Evolutionary conservation across 2,888 invertebrate genomes (phyloP), one percentile per base, ranked within the genome.

Genomic region (Drosophila ezoana): DNA sequence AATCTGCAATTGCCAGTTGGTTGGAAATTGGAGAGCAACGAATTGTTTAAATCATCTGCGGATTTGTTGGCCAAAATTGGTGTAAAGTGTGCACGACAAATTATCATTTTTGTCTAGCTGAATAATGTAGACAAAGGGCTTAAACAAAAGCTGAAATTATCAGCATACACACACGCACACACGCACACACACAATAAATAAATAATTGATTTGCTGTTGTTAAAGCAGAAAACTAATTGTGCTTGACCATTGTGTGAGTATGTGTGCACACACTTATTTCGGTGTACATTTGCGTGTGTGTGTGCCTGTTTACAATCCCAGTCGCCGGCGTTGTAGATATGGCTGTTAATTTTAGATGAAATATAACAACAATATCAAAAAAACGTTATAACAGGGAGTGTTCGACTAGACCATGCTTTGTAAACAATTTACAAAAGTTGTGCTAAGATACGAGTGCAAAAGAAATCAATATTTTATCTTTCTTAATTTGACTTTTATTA

Each of bases 141-240:
- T 54, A 64, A 73, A 79, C 81, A 75, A 81, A 77, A 72, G 74
- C 72, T 60, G 57, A 63, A 78, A 72, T 81, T 68, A 8, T 28
- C 23, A 28, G 23, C 23, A 28, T 28, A 63, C 65, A 37, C 70
- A 69, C 51, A 35, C n/a, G n/a, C 45, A 58, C 44, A 67, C 38
- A 72, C 54, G 45, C 14, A 63, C 23, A 23, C 23, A 28, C 8
- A 69, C 61, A 66, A 68, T 66, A 79, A 64, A 79, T 68, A 57
- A 67, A 80, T 87, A 85, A 85, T 87, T 85, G 76, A 85, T 84
- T 79, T 75, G 60, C 18, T 23, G 70, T 75, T 81, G 70, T 87
- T 77, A 56, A 66, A 72, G 72, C 73, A 61, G 67, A 72, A 60
- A 72, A 80, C 80, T 72, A 85, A 83, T 83, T 83, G 80, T 74